These are phyloP conservation scores for Argyra leucocephala DNA, from an alignment of 2,888 invertebrate genomes.

Conservation along the genomic window DNA sequence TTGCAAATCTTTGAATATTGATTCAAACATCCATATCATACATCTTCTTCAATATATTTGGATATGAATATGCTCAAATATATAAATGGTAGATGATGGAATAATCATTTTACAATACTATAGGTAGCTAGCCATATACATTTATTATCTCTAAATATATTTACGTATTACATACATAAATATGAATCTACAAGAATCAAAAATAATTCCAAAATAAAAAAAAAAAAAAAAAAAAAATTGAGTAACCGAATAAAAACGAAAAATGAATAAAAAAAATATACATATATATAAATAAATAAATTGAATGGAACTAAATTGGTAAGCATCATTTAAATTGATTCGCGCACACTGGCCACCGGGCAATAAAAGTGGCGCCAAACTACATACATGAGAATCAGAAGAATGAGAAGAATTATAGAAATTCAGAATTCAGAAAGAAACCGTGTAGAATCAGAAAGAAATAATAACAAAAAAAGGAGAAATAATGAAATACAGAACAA, in stretches of 20 bases:
- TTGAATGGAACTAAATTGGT: constrained; percentile 6
- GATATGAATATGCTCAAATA: too few species aligned
- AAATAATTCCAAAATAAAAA: neutral
- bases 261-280: constrained; percentile 5
- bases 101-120: too few species aligned
- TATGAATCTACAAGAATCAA: neutral
- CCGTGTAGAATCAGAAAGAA: neutral
- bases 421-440: neutral
- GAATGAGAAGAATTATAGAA: neutral
- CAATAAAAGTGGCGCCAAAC: constrained; percentile 20
- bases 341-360: constrained; percentile 18
- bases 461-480: neutral
- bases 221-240: neutral
- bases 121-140: too few species aligned
- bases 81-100: too few species aligned
- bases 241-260: neutral
- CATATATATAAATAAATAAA: neutral
- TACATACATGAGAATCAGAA: neutral
- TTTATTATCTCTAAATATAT: too few species aligned
- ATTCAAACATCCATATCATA: too few species aligned
- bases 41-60: too few species aligned
- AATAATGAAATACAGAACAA: neutral
- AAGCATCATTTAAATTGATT: constrained; percentile 1
- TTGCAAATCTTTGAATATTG: too few species aligned
- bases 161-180: too few species aligned